A percentile compares a stretch with the other conserved stretches of the same genome.
Conservation (phyloP, 1,140 invertebrate species). For the Eurosta solidaginis region DNA sequence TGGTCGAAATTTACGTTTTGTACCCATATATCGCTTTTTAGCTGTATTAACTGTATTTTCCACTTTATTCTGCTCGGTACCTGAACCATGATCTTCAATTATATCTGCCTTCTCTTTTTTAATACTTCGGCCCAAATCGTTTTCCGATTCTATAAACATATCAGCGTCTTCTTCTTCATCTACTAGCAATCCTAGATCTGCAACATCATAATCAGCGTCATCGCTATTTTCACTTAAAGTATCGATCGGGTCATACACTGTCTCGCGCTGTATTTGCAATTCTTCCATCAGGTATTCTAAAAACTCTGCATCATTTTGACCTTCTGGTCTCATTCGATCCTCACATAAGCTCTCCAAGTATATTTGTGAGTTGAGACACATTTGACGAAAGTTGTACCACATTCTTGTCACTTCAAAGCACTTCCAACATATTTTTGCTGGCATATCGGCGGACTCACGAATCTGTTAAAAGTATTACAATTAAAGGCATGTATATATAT, state of each 20-base stretch:
- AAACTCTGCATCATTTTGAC: background rate
- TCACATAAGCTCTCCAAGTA: constrained; percentile 41
- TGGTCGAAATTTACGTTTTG: constrained; percentile 1
- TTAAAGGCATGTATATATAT: background rate
- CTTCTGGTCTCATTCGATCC: constrained; percentile 1
- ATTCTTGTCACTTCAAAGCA: constrained; percentile 45
- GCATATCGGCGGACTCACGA: constrained; percentile 35
- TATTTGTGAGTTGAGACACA: constrained; percentile 50
- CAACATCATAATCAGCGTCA: constrained; percentile 34
- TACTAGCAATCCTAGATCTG: background rate
- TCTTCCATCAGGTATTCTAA: constrained; percentile 20
- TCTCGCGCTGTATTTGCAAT: background rate
- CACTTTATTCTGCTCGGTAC: background rate
- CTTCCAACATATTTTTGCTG: constrained; percentile 40
- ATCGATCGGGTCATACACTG: background rate
- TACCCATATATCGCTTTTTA: background rate
- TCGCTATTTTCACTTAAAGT: constrained; percentile 24
- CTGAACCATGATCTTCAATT: background rate
- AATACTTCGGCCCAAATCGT: background rate
- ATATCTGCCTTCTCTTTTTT: background rate
- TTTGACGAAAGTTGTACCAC: constrained; percentile 49
- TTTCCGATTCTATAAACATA: background rate
- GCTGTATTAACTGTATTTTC: background rate
- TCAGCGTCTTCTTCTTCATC: background rate
- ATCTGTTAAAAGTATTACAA: constrained; percentile 37